Conservation (phyloP, 2,113 vertebrate genomes). For the Actenoides hombroni region DNA sequence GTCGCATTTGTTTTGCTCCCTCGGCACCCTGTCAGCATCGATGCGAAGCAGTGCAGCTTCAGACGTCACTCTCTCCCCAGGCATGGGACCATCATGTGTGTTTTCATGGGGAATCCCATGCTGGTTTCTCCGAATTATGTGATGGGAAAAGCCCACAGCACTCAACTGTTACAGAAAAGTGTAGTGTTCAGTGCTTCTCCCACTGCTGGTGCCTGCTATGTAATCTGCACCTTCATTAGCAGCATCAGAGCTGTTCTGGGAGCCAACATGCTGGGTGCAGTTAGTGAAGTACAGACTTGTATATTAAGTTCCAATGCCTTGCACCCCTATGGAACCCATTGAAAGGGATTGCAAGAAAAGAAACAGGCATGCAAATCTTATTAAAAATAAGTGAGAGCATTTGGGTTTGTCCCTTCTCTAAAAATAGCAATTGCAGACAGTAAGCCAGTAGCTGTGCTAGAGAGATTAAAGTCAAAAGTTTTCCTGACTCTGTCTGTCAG, state of each 20-base stretch:
- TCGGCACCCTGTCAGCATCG: neutral
- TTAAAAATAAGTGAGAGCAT: neutral
- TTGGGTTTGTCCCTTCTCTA: neutral
- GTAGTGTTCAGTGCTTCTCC: neutral
- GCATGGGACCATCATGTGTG: accelerated
- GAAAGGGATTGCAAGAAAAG: neutral
- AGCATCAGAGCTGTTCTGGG: neutral
- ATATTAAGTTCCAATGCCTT: neutral
- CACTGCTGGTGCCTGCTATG: neutral
- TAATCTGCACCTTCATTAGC: neutral
- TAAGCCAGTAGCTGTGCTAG: neutral
- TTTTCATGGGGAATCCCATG: neutral
- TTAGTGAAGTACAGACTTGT: neutral
- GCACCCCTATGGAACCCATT: neutral
- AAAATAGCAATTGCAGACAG: neutral
- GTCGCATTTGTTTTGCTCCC: neutral
- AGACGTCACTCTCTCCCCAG: neutral
- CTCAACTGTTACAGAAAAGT: neutral
- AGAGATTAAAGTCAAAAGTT: neutral
- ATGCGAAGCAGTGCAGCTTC: neutral
- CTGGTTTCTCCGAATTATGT: neutral
- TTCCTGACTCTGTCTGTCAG: neutral
- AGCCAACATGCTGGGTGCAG: accelerated
- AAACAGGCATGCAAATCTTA: neutral
- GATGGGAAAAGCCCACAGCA: neutral